These are phyloP conservation scores for Metalampra italica DNA, from an alignment of 2,888 invertebrate species.

Conservation along the genomic window DNA sequence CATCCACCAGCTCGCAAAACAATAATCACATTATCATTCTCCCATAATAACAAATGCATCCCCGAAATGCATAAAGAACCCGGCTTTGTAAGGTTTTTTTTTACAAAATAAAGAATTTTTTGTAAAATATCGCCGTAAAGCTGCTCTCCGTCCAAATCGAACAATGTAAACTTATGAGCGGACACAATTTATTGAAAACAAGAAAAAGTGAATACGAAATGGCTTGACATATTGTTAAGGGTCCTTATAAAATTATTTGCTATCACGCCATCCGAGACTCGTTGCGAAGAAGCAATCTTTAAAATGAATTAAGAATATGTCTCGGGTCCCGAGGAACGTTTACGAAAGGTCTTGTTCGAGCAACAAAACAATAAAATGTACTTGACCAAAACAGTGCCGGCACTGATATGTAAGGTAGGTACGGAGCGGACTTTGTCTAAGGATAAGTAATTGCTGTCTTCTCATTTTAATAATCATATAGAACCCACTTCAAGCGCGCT, in stretches of 20 bases:
- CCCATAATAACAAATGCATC: conserved; percentile 73
- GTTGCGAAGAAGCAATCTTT: conserved; percentile 59
- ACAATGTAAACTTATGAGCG: conserved; percentile 74
- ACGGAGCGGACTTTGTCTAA: conserved; percentile 43
- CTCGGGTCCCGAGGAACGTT: conserved; percentile 26
- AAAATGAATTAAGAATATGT: conserved; percentile 48
- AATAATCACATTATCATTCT: conserved; percentile 78
- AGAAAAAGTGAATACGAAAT: conserved; percentile 56
- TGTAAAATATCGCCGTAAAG: conserved; percentile 65
- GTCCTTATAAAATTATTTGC: conserved; percentile 76
- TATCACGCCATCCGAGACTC: conserved; percentile 68
- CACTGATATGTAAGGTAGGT: too few relatives aligned
- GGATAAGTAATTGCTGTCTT: conserved; percentile 57
- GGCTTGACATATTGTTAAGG: conserved; percentile 74
- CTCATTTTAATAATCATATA: conserved; percentile 64
- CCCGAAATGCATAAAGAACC: conserved; percentile 72
- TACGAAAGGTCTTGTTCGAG: conserved; percentile 38
- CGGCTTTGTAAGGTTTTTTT: conserved; percentile 52
- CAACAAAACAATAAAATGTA: conserved; percentile 32
- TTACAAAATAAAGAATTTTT: conserved; percentile 39
- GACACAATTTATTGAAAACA: conserved; percentile 72
- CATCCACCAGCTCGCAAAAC: conserved; percentile 70
- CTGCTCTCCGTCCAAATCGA: conserved; percentile 58
- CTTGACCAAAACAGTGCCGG: too few relatives aligned
- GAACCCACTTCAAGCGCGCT: conserved; percentile 61